Conservation (phyloP, 2,797 vertebrate species). For the Acanthurus tractus region DNA sequence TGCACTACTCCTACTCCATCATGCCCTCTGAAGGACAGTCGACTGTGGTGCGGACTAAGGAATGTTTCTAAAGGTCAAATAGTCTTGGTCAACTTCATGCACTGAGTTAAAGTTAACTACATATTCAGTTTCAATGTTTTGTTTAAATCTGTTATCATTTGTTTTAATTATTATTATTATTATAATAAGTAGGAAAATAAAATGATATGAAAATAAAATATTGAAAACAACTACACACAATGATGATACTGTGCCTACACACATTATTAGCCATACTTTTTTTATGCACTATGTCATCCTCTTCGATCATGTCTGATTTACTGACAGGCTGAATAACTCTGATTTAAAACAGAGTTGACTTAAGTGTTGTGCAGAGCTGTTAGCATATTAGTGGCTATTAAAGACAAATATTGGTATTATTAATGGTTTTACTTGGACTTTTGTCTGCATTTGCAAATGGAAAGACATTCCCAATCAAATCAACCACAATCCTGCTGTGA, state of each 20-base stretch:
- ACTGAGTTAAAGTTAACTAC: background rate
- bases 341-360: background rate
- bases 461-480: too few relatives aligned
- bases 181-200: too few relatives aligned
- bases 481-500: too few relatives aligned
- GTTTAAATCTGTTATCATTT: background rate
- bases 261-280: too few relatives aligned
- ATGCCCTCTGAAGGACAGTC: constrained; percentile 4
- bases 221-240: too few relatives aligned
- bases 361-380: background rate
- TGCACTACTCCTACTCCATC: constrained; percentile 12
- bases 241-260: too few relatives aligned
- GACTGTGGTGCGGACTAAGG: constrained; percentile 13
- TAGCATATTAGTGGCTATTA: background rate
- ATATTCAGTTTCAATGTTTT: background rate
- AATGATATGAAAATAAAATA: too few relatives aligned
- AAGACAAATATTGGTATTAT: background rate
- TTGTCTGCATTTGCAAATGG: too few relatives aligned
- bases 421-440: background rate
- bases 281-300: too few relatives aligned
- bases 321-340: background rate
- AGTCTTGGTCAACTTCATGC: background rate
- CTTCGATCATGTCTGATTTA: background rate
- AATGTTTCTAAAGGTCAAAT: constrained; percentile 13
- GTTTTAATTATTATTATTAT: too few relatives aligned